phyloP scores from a whole-genome alignment of 2,797 vertebrate genomes.

The Clarias fuscus region DNA sequence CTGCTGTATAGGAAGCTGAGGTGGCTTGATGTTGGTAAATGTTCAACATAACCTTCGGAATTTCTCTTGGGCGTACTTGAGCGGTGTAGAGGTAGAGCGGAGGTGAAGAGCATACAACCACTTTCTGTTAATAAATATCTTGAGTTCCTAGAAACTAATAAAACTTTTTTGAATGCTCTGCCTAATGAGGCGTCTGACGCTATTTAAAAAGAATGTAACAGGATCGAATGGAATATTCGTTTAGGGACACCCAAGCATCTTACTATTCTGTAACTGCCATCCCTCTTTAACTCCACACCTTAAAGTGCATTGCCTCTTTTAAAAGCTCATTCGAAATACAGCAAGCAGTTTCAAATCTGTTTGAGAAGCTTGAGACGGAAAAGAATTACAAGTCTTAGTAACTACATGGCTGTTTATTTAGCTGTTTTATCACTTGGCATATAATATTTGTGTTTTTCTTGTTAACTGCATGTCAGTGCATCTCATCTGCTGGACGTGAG shows the following conservation, averaged over 20 bases:
- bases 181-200: background rate
- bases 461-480: slow-evolving; percentile 15
- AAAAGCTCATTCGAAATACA: background rate
- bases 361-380: background rate
- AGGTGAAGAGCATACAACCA: background rate
- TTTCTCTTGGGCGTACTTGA: background rate
- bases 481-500: slow-evolving; percentile 37
- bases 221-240: background rate
- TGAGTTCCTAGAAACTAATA: background rate
- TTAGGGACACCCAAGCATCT: background rate
- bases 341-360: background rate
- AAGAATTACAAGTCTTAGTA: background rate
- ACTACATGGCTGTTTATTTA: background rate
- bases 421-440: background rate
- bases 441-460: slow-evolving; percentile 15
- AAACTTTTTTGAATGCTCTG: background rate
- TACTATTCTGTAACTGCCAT: background rate
- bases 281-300: background rate
- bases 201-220: slow-evolving; percentile 1
- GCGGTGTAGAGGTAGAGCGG: background rate
- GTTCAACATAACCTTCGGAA: background rate
- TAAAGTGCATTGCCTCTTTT: background rate
- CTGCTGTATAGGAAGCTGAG: background rate
- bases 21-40: background rate
- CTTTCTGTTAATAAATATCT: background rate